Evolutionary conservation across 2,888 invertebrate species (phyloP).

Genomic region (Galerucella pusilla): DNA sequence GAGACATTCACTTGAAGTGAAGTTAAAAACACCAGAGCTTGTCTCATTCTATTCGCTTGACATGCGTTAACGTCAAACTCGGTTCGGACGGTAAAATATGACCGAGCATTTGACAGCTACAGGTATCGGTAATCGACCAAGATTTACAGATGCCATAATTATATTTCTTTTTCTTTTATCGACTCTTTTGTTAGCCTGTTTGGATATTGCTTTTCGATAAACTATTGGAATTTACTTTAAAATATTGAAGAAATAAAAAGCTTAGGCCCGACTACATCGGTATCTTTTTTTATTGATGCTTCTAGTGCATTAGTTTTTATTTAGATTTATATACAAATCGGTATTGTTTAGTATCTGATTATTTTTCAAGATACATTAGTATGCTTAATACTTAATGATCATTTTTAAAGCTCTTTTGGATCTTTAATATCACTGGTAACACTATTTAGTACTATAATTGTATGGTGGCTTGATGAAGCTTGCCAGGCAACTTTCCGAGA

Average conservation of each 20-base stretch:
- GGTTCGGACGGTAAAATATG: conserved; percentile 59
- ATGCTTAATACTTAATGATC: too few relatives aligned
- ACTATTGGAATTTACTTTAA: conserved; percentile 31
- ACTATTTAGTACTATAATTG: too few relatives aligned
- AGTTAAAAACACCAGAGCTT: conserved; percentile 41
- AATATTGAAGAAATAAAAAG: conserved; percentile 11
- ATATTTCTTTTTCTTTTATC: conserved; percentile 55
- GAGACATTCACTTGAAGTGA: conserved; percentile 19
- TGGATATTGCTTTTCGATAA: conserved; percentile 17
- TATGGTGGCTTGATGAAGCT: too few relatives aligned
- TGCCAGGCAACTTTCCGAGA: too few relatives aligned
- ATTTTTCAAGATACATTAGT: background rate
- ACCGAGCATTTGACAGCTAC: conserved; percentile 57
- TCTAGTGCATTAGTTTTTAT: conserved; percentile 2
- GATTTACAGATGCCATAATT: conserved; percentile 60
- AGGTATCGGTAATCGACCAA: conserved; percentile 58
- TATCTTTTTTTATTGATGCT: conserved; percentile 14
- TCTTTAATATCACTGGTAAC: too few relatives aligned
- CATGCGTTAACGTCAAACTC: conserved; percentile 59
- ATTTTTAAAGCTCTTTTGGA: too few relatives aligned
- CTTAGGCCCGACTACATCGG: conserved; percentile 7
- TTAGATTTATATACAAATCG: conserved; percentile 12
- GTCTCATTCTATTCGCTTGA: conserved; percentile 47
- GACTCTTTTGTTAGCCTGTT: conserved; percentile 27
- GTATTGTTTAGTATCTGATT: background rate